A percentile compares a stretch with the other conserved stretches of the same genome.
phyloP scores from a whole-genome alignment of 2,888 invertebrate species.

The Myopa tessellatipennis region DNA sequence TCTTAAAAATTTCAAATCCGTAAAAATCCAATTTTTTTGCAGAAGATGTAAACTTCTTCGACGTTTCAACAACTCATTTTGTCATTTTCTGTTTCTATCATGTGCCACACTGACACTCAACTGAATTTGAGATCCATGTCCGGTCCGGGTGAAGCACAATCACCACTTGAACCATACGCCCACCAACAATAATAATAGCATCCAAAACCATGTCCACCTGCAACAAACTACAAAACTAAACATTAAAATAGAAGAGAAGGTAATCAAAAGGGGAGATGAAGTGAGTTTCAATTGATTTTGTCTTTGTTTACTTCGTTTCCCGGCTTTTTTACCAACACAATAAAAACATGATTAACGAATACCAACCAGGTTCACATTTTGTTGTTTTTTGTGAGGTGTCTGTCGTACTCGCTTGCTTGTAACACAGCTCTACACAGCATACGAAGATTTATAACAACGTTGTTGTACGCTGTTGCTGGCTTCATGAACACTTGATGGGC shows the following conservation, averaged over 20 bases:
- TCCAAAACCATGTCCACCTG: neutral
- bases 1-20: too few relatives aligned
- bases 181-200: neutral
- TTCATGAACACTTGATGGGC: neutral
- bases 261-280: neutral
- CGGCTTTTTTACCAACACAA: slow-evolving; percentile 4
- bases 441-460: too few relatives aligned
- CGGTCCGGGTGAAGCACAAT: neutral
- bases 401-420: neutral
- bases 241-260: neutral
- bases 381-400: neutral
- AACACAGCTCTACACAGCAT: too few relatives aligned
- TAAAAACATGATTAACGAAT: slow-evolving; percentile 13
- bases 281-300: slow-evolving; percentile 2
- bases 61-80: too few relatives aligned
- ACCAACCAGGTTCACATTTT: neutral
- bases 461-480: neutral
- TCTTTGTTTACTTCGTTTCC: slow-evolving; percentile 9
- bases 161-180: neutral
- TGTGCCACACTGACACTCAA: neutral
- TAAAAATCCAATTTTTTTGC: too few relatives aligned
- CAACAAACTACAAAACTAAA: slow-evolving; percentile 2
- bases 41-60: too few relatives aligned
- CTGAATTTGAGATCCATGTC: neutral
- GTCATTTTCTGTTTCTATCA: too few relatives aligned